Percentiles rank a stretch among this genome's conserved stretches.
These are phyloP conservation scores for Tympanuchus pallidicinctus DNA, from an alignment of 2,113 vertebrate species.

Conservation along the genomic window DNA sequence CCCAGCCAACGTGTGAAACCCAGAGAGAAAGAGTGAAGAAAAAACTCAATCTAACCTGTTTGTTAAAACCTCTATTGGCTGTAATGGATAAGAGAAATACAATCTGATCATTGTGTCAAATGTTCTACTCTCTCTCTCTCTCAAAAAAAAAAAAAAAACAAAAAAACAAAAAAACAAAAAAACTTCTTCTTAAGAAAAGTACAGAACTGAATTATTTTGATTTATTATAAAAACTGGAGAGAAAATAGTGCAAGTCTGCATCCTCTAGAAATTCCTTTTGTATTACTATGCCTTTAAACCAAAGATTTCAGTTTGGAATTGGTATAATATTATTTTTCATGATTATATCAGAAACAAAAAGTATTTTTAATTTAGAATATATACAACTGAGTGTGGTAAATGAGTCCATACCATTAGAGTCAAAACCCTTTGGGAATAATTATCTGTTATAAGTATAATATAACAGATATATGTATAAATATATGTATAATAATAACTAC, in stretches of 20 bases:
- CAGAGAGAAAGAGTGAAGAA: not conserved
- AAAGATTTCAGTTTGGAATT: slow-evolving; percentile 55
- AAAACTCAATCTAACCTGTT: not conserved
- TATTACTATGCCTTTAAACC: slow-evolving; percentile 50
- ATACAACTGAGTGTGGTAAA: slow-evolving; percentile 69
- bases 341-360: slow-evolving; percentile 51
- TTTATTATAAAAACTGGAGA: slow-evolving; percentile 4
- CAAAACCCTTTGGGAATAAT: slow-evolving; percentile 58
- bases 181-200: not conserved
- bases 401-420: slow-evolving; percentile 39
- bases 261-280: slow-evolving; percentile 34
- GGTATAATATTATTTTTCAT: slow-evolving; percentile 49
- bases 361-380: slow-evolving; percentile 47
- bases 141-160: too few species aligned
- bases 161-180: too few species aligned
- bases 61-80: not conserved
- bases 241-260: slow-evolving; percentile 10
- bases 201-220: slow-evolving; percentile 10
- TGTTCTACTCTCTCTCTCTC: not conserved
- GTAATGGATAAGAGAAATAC: not conserved
- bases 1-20: accelerated
- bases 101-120: not conserved
- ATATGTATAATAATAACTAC: not conserved
- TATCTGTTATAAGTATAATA: not conserved
- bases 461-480: too few species aligned